Evolutionary conservation across 2,888 invertebrate species (phyloP).

Genomic region (Girardia tigrina): DNA sequence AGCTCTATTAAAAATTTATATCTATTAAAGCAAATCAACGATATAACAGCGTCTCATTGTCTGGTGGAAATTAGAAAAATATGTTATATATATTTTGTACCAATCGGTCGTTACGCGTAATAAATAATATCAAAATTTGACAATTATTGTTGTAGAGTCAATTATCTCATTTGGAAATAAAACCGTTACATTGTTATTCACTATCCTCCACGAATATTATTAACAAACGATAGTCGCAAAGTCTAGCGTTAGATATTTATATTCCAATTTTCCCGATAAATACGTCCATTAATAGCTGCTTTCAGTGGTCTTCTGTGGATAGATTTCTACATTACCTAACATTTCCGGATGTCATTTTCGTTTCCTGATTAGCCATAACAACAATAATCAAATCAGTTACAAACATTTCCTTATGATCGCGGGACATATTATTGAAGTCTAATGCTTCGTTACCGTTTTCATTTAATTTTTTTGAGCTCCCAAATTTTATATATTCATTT

Average conservation of each 20-base stretch:
- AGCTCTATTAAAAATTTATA: background rate
- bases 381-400: conserved; percentile 2
- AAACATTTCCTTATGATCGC: conserved; percentile 18
- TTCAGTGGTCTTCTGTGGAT: background rate
- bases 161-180: conserved; percentile 7
- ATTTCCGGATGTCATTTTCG: background rate
- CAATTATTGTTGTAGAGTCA: conserved; percentile 18
- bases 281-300: background rate
- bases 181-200: conserved; percentile 17
- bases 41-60: background rate
- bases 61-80: background rate
- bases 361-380: conserved; percentile 10
- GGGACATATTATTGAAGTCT: background rate
- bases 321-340: conserved; percentile 1
- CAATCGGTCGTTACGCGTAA: conserved; percentile 13
- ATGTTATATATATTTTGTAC: background rate
- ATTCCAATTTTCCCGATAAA: conserved; percentile 11
- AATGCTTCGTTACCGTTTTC: background rate
- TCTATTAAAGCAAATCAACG: background rate
- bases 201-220: background rate
- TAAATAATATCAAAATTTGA: conserved; percentile 16
- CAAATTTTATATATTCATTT: no score
- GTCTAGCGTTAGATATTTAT: conserved; percentile 5
- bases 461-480: no score
- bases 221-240: conserved; percentile 4